Percentiles rank a stretch among this genome's conserved stretches.
These are phyloP conservation scores for Poeciliopsis paucimaculata DNA, from an alignment of 2,797 vertebrate genomes.

Conservation along the genomic window DNA sequence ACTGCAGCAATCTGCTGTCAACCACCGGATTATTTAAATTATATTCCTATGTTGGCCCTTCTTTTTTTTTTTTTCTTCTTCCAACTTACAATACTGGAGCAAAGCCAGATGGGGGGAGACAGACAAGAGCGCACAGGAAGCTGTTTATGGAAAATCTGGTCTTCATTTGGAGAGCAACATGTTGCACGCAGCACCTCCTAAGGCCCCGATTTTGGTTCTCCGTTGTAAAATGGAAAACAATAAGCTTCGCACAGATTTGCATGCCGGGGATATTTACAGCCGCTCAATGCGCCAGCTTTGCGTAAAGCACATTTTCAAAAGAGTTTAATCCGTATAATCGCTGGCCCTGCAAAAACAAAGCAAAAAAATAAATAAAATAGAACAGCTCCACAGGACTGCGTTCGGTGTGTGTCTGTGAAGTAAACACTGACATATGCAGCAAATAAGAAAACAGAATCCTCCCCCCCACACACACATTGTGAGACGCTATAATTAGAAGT, in stretches of 20 bases:
- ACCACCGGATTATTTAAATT: neutral
- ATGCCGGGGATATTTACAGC: neutral
- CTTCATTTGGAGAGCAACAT: constrained; percentile 49
- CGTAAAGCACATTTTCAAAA: neutral
- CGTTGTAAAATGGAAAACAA: neutral
- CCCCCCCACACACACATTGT: neutral
- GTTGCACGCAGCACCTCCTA: constrained; percentile 43
- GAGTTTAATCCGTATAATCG: neutral
- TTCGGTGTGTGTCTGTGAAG: constrained; percentile 29
- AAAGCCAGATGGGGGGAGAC: constrained; percentile 32
- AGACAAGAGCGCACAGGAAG: constrained; percentile 55
- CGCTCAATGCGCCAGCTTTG: neutral
- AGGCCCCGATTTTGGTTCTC: neutral
- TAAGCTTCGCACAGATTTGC: neutral
- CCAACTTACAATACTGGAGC: constrained; percentile 18
- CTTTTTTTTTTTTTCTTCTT: neutral
- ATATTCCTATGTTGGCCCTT: constrained; percentile 23
- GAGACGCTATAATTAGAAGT: constrained; percentile 56
- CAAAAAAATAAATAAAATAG: neutral
- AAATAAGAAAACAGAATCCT: constrained; percentile 41
- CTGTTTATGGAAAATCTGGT: constrained; percentile 62
- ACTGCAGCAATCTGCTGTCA: neutral
- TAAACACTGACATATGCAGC: constrained; percentile 61
- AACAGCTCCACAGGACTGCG: constrained; percentile 26
- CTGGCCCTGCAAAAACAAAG: constrained; percentile 1